phyloP scores from a whole-genome alignment of 2,888 invertebrate species.

The Emmelina monodactyla region DNA sequence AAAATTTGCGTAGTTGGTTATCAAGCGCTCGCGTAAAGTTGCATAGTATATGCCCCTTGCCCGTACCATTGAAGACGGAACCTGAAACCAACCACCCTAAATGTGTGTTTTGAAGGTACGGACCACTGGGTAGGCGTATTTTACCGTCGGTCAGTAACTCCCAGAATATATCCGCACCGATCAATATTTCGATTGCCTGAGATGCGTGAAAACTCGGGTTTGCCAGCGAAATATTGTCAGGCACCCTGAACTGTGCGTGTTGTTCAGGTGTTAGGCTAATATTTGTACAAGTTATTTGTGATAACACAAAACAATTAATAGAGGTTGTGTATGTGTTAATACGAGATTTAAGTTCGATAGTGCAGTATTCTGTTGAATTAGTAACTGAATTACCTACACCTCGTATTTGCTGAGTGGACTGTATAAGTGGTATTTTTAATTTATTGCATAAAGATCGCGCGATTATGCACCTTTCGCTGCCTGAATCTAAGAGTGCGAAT shows the following conservation, averaged over 20 bases:
- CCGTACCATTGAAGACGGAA: too few species aligned
- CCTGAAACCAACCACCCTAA: not conserved
- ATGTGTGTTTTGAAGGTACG: not conserved
- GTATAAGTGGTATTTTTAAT: constrained; percentile 6
- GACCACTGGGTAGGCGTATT: not conserved
- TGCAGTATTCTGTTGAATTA: too few species aligned
- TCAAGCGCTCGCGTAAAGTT: too few species aligned
- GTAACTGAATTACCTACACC: too few species aligned
- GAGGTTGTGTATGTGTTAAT: too few species aligned
- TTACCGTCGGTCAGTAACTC: not conserved
- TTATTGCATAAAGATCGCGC: not conserved
- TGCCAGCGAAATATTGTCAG: too few species aligned
- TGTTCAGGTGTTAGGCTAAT: too few species aligned
- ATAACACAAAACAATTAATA: too few species aligned
- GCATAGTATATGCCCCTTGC: too few species aligned
- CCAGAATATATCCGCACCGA: not conserved
- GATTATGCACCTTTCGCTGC: constrained; percentile 5
- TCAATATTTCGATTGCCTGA: not conserved
- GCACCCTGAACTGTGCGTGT: too few species aligned
- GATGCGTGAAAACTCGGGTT: not conserved
- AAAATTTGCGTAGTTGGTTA: too few species aligned
- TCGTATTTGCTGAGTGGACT: constrained; percentile 8
- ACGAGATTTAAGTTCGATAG: too few species aligned
- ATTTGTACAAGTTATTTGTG: constrained; percentile 2
- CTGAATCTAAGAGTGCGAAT: constrained; percentile 3